Evolutionary conservation across 2,797 vertebrate species (phyloP), one percentile per base, ranked within the genome.

Genomic region (Phalloptychus januarius): DNA sequence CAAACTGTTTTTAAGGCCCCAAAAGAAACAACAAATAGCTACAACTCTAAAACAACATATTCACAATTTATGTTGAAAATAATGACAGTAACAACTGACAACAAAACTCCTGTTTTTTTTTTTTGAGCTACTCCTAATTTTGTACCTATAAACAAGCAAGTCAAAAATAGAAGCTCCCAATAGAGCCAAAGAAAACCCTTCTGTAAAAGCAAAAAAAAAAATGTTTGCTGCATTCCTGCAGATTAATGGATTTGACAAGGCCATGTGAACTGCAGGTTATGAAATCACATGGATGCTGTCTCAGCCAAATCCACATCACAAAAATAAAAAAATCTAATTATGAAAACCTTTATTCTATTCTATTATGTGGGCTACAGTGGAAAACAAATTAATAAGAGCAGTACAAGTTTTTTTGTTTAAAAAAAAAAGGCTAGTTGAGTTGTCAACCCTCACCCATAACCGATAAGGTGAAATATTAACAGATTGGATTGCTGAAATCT

Each of bases 201-300:
- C 91, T 84, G 85, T 91, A 92, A 93, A 94, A 93, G 89, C 85
- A 93, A 89, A 92, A 92, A 92, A 73, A 73, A 93, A 92, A 92
- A 88, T 87, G 87, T 92, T 90, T 75, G 86, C 85, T 90, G 92
- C 94, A 94, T 94, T 95, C 93, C 92, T 1, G 33, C 78, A 92
- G 94, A 93, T 95, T 95, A 95, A 83, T 88, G 92, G 93, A 94
- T 94, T 94, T 89, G 83, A 93, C 86, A 80, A 89, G 86, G 88
- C 89, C 91, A 90, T 93, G 93, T 87, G 89, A 86, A 77, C 87
- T 92, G 91, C 92, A 92, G 91, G 90, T 93, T 92, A 94, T 88
- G 87, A 89, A 94, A 89, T 82, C 80, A 83, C 78, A 88, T 77
- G 83, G 56, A 86, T 71, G 78, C 70, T 67, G 52, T 45, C 54